Base-by-base conservation (phyloP, 2,888 invertebrate genomes). In the Helobdella robusta region DNA sequence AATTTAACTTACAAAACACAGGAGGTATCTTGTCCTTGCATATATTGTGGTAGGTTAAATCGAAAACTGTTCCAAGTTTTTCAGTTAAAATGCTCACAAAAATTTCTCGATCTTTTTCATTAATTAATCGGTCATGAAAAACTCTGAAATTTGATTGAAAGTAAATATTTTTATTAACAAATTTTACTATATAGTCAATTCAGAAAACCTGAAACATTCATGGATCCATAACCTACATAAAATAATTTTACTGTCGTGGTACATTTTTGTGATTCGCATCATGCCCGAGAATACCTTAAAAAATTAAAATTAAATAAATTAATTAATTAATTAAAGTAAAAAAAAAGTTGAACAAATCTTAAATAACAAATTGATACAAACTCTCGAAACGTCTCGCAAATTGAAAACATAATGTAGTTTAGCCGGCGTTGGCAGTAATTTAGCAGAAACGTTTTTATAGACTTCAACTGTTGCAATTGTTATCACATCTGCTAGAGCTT, bases 201-300 rank as follows among this genome's bases (percentile, higher is more conserved):
- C 23, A 32, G 3, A 20, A 50, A 66, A 77, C 77, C 77, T 74
- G 74, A 86, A 89, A 68, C 86, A 85, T 76, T 92, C 91, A 79
- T 90, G 89, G 65, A 89, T 83, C 91, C 91, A 92, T 18, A 92
- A 81, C 32, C 89, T 83, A 1, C 89, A 82, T 73, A 91, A 85
- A 0, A 85, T 81, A 0, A 82, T 73, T 72, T 84, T 87, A 0
- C 86, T 87, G 74, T 86, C 87, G 68, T 89, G 89, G 74, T 86
- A 86, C 71, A 88, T 87, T 67, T 85, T 86, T 77, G 87, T 85
- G 69, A 88, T 85, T 68, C 89, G 82, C 23, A 92, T 78, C 20
- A 92, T 77, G 3, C 91, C 91, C 84, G 91, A 86, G 70, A 83
- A 84, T 28, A 84, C 76, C 83, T 83, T 68, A 44, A 20, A 30